phyloP scores from a whole-genome alignment of 2,113 vertebrate genomes.

The Genyomyrus donnyi region DNA sequence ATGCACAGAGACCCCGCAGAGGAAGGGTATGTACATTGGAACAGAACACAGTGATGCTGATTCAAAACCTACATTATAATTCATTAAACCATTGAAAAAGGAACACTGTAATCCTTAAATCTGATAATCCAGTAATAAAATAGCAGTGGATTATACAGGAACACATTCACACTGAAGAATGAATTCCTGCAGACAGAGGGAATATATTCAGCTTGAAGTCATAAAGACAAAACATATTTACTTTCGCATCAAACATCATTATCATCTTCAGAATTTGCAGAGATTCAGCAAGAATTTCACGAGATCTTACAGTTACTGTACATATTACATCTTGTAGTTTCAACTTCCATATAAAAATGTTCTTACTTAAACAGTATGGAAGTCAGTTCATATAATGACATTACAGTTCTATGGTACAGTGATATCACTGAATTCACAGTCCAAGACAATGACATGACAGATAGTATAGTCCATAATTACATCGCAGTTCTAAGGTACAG shows the following conservation, averaged over 20 bases:
- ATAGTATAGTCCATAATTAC: not conserved
- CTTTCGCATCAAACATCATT: not conserved
- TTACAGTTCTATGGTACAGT: not conserved
- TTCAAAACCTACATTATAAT: not conserved
- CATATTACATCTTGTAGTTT: not conserved
- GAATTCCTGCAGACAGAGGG: not conserved
- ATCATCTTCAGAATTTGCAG: not conserved
- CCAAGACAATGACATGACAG: not conserved
- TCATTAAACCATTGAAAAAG: not conserved
- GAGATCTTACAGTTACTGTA: not conserved
- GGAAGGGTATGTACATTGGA: not conserved
- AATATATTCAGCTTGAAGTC: not conserved
- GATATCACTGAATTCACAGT: not conserved
- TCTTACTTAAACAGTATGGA: not conserved
- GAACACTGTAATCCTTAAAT: not conserved
- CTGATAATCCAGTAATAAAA: not conserved
- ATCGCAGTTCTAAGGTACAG: not conserved
- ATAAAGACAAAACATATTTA: constrained; percentile 1
- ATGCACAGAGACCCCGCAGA: not conserved
- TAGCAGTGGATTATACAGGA: not conserved
- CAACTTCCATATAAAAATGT: not conserved
- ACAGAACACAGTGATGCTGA: not conserved
- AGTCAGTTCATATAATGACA: not conserved
- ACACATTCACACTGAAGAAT: not conserved
- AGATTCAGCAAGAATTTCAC: not conserved